phyloP scores from a whole-genome alignment of 1,140 invertebrate genomes.

The Spodoptera frugiperda region DNA sequence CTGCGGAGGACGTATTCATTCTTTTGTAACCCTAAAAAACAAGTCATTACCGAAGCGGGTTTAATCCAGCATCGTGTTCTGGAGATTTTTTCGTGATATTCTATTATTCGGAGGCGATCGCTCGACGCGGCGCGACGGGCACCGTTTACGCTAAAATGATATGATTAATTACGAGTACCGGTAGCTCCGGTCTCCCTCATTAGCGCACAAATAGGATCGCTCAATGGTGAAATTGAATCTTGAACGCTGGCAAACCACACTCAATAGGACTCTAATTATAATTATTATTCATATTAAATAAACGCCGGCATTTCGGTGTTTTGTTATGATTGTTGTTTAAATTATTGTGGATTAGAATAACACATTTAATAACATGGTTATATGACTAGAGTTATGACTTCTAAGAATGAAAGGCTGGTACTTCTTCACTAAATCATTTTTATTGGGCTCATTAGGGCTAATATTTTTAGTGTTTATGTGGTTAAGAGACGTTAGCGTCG shows the following conservation, averaged over 20 bases:
- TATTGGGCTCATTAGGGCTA: conserved; percentile 9
- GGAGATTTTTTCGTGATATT: conserved; percentile 80
- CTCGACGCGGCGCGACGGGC: conserved; percentile 67
- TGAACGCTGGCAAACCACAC: conserved; percentile 66
- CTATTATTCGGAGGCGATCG: conserved; percentile 81
- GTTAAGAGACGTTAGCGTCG: conserved; percentile 1
- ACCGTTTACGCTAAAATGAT: conserved; percentile 82
- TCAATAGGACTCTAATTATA: conserved; percentile 80
- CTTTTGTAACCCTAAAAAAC: conserved; percentile 84
- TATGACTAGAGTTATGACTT: conserved; percentile 12
- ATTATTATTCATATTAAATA: conserved; percentile 76
- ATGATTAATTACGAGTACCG: conserved; percentile 83
- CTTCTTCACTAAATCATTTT: neutral
- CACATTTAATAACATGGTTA: neutral
- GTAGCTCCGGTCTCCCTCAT: conserved; percentile 77
- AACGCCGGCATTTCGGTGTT: conserved; percentile 61
- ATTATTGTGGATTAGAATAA: conserved; percentile 1
- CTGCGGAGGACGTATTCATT: conserved; percentile 82
- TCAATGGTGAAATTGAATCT: conserved; percentile 84
- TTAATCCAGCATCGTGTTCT: conserved; percentile 80
- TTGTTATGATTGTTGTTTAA: conserved; percentile 34
- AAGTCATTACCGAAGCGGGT: conserved; percentile 83
- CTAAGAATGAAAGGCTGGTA: neutral
- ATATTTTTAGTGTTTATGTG: conserved; percentile 12
- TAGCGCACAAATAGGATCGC: conserved; percentile 81